Base-by-base conservation (phyloP, 2,113 vertebrate genomes). In the Zosterops lateralis region DNA sequence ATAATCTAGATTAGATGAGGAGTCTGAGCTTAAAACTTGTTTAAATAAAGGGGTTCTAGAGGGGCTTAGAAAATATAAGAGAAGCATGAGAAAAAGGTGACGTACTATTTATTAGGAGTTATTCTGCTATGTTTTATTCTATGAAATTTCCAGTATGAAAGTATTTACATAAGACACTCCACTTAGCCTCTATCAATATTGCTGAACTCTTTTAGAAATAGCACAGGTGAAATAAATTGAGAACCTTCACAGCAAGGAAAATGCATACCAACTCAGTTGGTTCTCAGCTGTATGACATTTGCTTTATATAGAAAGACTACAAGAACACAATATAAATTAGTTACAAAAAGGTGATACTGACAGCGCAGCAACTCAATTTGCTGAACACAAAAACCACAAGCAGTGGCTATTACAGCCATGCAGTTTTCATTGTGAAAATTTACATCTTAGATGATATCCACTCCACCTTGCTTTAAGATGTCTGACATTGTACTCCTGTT, bases 401-500 rank as follows among this genome's bases (percentile, higher is more conserved):
- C 80, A 91, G 77, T 96, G 95, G 96, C 95, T 87, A 44, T 93
- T 79, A 68, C 89, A 97, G 96, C 86, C 84, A 97, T 84, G 92
- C 95, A 95, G 86, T 93, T 96, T 96, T 97, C 97, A 97, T 96
- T 95, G 94, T 97, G 97, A 97, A 97, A 75, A 95, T 80, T 87
- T 85, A 97, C 96, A 95, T 76, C 87, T 48, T 44, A 19, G 91
- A 40, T 91, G 76, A 79, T 61, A 96, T 70, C 87, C 31, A 19
- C 12, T 57, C 17, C 14, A 36, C 32, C 74, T 79, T 60, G 15
- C 25, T 34, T 98, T 97, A 98, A 16, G 98, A 98, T 4, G 99
- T 99, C 96, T 99, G 99, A 95, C 99, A 99, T 17, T 99, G 99
- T 80, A 99, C 98, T 5, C 98, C 98, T 0, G 97, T 95, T 65